A percentile compares a stretch with the other conserved stretches of the same genome.
Evolutionary conservation across 2,113 vertebrate genomes (phyloP).

Genomic region (Bostrychus sinensis): DNA sequence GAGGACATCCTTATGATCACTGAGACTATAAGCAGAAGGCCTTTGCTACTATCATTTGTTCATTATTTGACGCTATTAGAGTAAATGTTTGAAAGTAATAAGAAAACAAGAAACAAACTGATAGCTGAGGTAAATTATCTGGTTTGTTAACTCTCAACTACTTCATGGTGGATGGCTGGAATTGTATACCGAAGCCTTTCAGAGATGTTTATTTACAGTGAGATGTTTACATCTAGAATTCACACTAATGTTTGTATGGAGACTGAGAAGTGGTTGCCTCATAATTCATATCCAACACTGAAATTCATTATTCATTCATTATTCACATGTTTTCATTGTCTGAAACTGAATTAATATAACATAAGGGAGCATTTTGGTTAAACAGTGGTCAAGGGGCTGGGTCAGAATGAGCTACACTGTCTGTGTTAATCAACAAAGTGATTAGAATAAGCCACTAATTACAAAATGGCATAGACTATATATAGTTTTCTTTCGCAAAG

Average conservation of each 20-base stretch:
- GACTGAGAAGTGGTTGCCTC: not conserved
- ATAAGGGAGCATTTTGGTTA: no score
- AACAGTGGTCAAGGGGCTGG: not conserved
- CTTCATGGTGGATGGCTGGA: not conserved
- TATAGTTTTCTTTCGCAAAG: not conserved
- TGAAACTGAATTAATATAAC: not conserved
- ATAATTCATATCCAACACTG: no score
- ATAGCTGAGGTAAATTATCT: constrained; percentile 22
- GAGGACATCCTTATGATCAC: no score
- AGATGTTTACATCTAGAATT: not conserved
- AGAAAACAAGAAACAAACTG: constrained; percentile 18
- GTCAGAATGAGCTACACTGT: not conserved
- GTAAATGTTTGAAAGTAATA: not conserved
- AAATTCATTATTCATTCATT: not conserved
- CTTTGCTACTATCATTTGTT: constrained; percentile 27
- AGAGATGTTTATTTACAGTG: constrained; percentile 17
- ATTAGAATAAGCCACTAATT: not conserved
- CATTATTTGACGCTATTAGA: constrained; percentile 45
- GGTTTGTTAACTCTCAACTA: not conserved
- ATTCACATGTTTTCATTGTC: not conserved
- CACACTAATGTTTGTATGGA: constrained; percentile 1
- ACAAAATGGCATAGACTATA: no score
- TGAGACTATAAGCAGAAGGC: not conserved
- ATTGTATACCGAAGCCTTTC: constrained; percentile 24
- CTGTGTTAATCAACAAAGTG: not conserved